Conservation (phyloP, 2,888 invertebrate genomes). For the Salticus scenicus region DNA sequence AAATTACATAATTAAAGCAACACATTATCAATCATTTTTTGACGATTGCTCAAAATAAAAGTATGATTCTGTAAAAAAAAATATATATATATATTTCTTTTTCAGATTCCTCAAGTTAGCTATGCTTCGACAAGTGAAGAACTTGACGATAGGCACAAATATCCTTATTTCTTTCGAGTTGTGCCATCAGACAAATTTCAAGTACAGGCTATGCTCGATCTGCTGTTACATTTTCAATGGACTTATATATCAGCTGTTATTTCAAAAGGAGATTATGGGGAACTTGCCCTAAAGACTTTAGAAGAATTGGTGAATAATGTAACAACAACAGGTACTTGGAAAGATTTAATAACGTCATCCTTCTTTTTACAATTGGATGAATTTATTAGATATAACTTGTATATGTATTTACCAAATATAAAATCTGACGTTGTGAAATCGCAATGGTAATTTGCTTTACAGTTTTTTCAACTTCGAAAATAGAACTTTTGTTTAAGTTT, state of each 20-base stretch:
- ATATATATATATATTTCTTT: not conserved
- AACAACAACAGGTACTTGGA: constrained; percentile 5
- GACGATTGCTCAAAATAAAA: too few relatives aligned
- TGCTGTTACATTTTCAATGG: constrained; percentile 83
- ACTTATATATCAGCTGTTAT: constrained; percentile 85
- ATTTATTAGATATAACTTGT: too few relatives aligned
- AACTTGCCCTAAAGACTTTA: constrained; percentile 77
- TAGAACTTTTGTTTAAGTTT: too few relatives aligned
- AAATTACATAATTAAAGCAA: too few relatives aligned
- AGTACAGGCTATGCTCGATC: constrained; percentile 83
- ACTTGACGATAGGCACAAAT: constrained; percentile 82
- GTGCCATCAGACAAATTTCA: constrained; percentile 85
- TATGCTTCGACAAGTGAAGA: constrained; percentile 85
- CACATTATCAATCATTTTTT: too few relatives aligned
- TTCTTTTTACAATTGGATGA: too few relatives aligned
- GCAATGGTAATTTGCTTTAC: too few relatives aligned
- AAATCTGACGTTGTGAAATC: too few relatives aligned
- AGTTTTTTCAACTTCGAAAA: too few relatives aligned
- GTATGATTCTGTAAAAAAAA: too few relatives aligned
- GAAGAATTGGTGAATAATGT: not conserved
- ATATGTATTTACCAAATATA: too few relatives aligned
- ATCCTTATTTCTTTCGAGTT: constrained; percentile 83
- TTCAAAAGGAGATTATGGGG: constrained; percentile 86
- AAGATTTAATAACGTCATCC: too few relatives aligned
- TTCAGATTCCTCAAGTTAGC: constrained; percentile 83